Evolutionary conservation across 2,113 vertebrate species (phyloP).

Genomic region (Oxyruncus cristatus): DNA sequence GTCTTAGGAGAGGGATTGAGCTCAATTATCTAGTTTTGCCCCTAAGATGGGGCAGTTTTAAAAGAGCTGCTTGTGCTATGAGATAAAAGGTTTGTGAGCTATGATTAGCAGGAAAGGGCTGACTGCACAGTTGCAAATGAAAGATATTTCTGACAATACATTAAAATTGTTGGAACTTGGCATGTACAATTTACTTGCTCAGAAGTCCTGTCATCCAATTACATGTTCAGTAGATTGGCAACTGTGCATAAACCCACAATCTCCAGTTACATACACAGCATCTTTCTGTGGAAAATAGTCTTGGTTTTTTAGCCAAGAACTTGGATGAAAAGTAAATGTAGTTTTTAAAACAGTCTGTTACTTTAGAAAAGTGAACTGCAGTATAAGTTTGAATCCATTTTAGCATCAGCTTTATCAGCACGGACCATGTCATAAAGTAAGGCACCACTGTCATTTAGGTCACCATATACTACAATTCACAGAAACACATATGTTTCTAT

Average conservation of each 20-base stretch:
- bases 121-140: background rate
- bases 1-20: background rate
- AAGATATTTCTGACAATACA: background rate
- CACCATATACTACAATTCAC: background rate
- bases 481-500: background rate
- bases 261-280: background rate
- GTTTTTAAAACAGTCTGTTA: background rate
- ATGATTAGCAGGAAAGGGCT: background rate
- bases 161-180: background rate
- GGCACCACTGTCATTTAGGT: background rate
- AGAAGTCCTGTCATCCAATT: background rate
- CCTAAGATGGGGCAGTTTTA: background rate
- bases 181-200: background rate
- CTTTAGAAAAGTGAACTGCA: background rate
- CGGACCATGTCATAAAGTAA: background rate
- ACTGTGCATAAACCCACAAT: background rate
- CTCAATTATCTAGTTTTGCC: background rate
- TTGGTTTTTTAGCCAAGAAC: background rate
- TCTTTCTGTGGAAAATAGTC: background rate
- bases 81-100: background rate
- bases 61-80: background rate
- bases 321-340: background rate
- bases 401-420: background rate
- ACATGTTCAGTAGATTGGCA: background rate
- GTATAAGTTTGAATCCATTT: background rate